Evolutionary conservation across 1,140 invertebrate species (phyloP).

Genomic region (Eufriesea mexicana): DNA sequence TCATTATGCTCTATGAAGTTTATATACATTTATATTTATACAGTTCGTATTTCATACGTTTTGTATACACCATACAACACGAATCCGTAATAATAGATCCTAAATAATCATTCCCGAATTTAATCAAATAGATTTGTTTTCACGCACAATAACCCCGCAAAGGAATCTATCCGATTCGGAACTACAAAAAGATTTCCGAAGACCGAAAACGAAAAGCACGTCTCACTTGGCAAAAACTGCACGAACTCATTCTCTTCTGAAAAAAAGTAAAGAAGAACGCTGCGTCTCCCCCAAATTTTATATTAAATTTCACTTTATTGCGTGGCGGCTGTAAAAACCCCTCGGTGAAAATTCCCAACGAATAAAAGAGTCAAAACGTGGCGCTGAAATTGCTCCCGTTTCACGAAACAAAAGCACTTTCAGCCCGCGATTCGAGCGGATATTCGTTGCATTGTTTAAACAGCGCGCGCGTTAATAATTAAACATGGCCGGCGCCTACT

Average conservation of each 20-base stretch:
- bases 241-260: background rate
- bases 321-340: background rate
- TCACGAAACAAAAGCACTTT: constrained; percentile 14
- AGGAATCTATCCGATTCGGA: too few relatives aligned
- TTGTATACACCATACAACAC: too few relatives aligned
- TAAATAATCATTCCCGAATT: too few relatives aligned
- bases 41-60: too few relatives aligned
- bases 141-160: too few relatives aligned
- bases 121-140: too few relatives aligned
- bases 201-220: background rate
- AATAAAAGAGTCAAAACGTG: background rate
- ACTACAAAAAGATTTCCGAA: background rate
- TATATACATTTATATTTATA: too few relatives aligned
- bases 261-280: too few relatives aligned
- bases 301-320: background rate
- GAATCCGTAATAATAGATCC: too few relatives aligned
- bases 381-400: background rate
- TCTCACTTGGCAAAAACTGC: background rate
- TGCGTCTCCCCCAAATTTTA: background rate
- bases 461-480: constrained; percentile 35
- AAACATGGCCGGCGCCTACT: background rate
- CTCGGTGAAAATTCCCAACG: background rate
- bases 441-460: constrained; percentile 36
- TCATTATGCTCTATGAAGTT: too few relatives aligned
- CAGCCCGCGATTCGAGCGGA: background rate